phyloP scores from a whole-genome alignment of 2,888 invertebrate species.

The Argyresthia goedartella region DNA sequence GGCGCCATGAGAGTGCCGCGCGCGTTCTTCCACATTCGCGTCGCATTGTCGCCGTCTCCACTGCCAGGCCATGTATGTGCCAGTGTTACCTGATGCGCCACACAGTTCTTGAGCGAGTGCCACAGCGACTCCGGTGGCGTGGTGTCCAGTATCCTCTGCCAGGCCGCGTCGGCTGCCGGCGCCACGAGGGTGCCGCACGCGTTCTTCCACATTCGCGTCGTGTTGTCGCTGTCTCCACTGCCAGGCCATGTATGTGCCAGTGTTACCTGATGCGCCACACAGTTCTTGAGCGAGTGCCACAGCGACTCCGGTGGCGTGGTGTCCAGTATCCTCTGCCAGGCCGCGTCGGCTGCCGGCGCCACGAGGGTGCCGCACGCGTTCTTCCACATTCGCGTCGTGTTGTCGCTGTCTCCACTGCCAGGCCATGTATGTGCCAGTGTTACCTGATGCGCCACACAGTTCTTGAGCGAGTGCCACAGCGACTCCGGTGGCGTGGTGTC shows the following conservation, averaged over 20 bases:
- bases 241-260: too few species aligned
- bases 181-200: slow-evolving; percentile 43
- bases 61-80: too few species aligned
- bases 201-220: slow-evolving; percentile 43
- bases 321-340: slow-evolving; percentile 40
- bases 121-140: slow-evolving; percentile 43
- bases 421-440: too few species aligned
- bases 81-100: slow-evolving; percentile 60
- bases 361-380: slow-evolving; percentile 39
- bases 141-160: slow-evolving; percentile 35
- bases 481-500: slow-evolving; percentile 35
- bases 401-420: too few species aligned
- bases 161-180: slow-evolving; percentile 37
- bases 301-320: slow-evolving; percentile 37
- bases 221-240: too few species aligned
- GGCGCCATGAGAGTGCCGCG: slow-evolving; percentile 40
- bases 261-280: slow-evolving; percentile 59
- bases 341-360: slow-evolving; percentile 35
- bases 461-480: slow-evolving; percentile 52
- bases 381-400: slow-evolving; percentile 42
- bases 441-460: slow-evolving; percentile 60
- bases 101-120: slow-evolving; percentile 55
- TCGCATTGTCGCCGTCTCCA: too few species aligned
- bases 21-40: slow-evolving; percentile 49
- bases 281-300: slow-evolving; percentile 57